Conservation (phyloP, 35 echinoderm and acorn worm species). For the Apostichopus californicus region DNA sequence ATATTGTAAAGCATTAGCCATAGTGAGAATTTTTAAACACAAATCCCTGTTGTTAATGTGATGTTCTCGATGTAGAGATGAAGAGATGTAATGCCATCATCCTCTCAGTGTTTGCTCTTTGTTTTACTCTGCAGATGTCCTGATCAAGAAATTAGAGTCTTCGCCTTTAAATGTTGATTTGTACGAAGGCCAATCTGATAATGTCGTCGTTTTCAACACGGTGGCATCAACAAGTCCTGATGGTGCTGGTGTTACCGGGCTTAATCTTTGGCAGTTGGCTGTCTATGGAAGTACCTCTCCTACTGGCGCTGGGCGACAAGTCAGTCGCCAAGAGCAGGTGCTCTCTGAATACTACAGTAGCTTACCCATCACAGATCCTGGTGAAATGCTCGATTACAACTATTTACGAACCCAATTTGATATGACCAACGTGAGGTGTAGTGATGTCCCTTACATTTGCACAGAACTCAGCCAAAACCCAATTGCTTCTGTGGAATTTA, state of each 20-base stretch:
- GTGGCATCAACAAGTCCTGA: constrained; percentile 56
- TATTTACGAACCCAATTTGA: constrained; percentile 63
- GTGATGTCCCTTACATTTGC: constrained; percentile 73
- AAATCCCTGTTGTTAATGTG: no score
- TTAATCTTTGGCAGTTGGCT: constrained; percentile 79
- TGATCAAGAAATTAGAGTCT: constrained; percentile 55
- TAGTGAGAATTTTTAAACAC: no score
- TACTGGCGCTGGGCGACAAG: constrained; percentile 60
- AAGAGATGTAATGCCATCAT: no score
- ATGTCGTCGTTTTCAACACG: constrained; percentile 59
- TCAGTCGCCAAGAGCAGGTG: constrained; percentile 61
- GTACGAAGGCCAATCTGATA: constrained; percentile 65
- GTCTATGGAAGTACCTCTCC: constrained; percentile 65
- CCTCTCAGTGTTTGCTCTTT: neutral
- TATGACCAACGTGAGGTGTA: constrained; percentile 73
- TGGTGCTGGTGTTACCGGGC: constrained; percentile 64
- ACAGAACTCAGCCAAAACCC: constrained; percentile 77
- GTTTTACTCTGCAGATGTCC: constrained; percentile 60
- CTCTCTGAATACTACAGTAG: constrained; percentile 67
- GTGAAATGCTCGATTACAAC: constrained; percentile 58
- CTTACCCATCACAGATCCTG: constrained; percentile 51
- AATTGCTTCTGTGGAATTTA: constrained; percentile 51
- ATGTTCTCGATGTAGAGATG: no score
- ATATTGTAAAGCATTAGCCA: no score
- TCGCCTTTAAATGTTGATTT: constrained; percentile 54